A percentile compares a stretch with the other conserved stretches of the same genome.
phyloP scores from a whole-genome alignment of 2,113 vertebrate species.

The Gymnorhina tibicen region DNA sequence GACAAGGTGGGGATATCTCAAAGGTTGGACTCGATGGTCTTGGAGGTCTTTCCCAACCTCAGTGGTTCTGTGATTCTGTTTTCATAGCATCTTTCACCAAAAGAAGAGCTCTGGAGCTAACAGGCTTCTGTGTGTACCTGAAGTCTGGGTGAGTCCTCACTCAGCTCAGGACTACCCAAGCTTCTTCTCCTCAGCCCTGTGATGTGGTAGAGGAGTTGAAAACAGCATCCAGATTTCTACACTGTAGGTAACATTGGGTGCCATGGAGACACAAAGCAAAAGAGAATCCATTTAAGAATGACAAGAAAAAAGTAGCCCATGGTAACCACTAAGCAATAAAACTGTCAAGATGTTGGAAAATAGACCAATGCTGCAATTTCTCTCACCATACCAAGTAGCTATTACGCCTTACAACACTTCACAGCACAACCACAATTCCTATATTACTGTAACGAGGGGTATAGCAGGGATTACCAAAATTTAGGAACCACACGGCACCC shows the following conservation, averaged over 20 bases:
- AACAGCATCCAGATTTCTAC: not conserved
- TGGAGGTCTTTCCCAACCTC: not conserved
- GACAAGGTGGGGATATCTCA: too few species aligned
- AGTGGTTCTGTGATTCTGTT: not conserved
- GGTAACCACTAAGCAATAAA: not conserved
- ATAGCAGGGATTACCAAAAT: not conserved
- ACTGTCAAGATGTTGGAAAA: not conserved
- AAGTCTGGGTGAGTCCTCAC: not conserved
- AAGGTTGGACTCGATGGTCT: accelerated
- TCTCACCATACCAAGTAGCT: not conserved
- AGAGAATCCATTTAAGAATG: not conserved
- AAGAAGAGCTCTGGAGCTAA: not conserved
- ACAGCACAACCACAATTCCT: not conserved
- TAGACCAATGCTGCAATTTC: not conserved
- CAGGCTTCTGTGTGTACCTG: accelerated
- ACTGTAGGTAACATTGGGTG: accelerated
- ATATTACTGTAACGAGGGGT: not conserved
- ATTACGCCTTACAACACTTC: not conserved
- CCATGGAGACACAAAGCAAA: not conserved
- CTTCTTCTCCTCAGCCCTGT: not conserved
- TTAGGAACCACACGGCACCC: not conserved
- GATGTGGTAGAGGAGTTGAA: not conserved
- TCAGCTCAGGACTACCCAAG: not conserved
- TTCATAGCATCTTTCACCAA: not conserved
- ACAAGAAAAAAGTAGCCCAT: not conserved